A percentile compares a stretch with the other conserved stretches of the same genome.
Conservation (phyloP, 2,797 vertebrate genomes). For the Rhincodon typus region DNA sequence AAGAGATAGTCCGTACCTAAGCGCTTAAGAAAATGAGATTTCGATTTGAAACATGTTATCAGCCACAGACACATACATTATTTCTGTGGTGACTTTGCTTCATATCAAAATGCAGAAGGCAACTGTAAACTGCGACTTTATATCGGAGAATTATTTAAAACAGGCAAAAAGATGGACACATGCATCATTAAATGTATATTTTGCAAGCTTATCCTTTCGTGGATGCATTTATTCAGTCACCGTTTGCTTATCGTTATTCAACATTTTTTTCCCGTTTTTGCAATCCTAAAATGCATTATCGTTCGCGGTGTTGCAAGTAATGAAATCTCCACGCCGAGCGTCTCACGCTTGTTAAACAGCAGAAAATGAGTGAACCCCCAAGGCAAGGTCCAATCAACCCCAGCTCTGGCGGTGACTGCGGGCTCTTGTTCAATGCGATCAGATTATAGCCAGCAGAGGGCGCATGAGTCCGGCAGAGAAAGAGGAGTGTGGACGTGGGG, state of each 20-base stretch:
- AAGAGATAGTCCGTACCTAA: not conserved
- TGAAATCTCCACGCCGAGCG: not conserved
- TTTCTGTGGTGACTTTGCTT: not conserved
- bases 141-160: not conserved
- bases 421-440: not conserved
- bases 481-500: not conserved
- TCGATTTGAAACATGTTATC: not conserved
- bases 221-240: not conserved
- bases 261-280: not conserved
- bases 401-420: not conserved
- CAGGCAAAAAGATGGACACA: not conserved
- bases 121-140: not conserved
- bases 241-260: not conserved
- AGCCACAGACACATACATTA: not conserved
- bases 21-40: not conserved
- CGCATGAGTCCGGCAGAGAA: conserved; percentile 7
- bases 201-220: not conserved
- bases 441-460: not conserved
- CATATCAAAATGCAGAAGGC: not conserved
- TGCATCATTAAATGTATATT: not conserved
- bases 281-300: not conserved
- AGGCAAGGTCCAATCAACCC: not conserved
- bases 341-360: not conserved
- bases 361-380: not conserved
- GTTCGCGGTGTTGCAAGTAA: not conserved